Base-by-base conservation (phyloP, 2,113 vertebrate genomes). In the Opisthocomus hoazin region DNA sequence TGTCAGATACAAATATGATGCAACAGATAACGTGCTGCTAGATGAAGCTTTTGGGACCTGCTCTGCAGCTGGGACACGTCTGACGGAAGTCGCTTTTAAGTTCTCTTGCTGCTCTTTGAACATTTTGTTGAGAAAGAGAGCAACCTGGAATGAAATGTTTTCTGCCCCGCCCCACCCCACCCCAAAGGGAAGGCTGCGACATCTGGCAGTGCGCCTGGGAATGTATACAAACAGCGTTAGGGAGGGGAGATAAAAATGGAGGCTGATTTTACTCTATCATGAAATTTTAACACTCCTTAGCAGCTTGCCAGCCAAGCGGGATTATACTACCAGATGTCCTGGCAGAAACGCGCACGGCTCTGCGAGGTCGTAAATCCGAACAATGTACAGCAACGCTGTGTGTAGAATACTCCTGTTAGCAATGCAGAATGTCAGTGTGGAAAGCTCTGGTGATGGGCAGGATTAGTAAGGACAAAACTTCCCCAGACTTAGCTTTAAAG, bases 291-390 rank as follows among this genome's bases (percentile, higher is more conserved):
- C 41, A 8, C 80, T 69, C 39, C 26, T 81, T 60, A 96, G 77
- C 80, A 89, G 84, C 74, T 96, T 96, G 92, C 84, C 93, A 82
- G 87, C 80, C 69, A 91, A 79, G 57, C 2, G 0, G 80, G 77
- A 84, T 95, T 96, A 76, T 58, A 58, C 37, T 95, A 86, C 87
- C 91, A 95, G 91, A 96, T 96, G 96, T 96, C 94, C 87, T 91
- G 91, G 95, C 91, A 97, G 84, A 92, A 94, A 54, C 5, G 9
- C 1, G 2, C 3, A 2, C 1, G 0, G 69, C 78, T 93, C 53
- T 65, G 61, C 17, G 17, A 76, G 89, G 92, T 94, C 94, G 73
- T 94, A 95, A 95, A 96, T 94, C 74, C 87, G 84, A 89, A 93
- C 94, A 94, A 66, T 3, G 70, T 95, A 94, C 89, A 91, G 89